A percentile compares a stretch with the other conserved stretches of the same genome.
Evolutionary conservation across 2,888 invertebrate genomes (phyloP).

Genomic region (Endomychus coccineus): DNA sequence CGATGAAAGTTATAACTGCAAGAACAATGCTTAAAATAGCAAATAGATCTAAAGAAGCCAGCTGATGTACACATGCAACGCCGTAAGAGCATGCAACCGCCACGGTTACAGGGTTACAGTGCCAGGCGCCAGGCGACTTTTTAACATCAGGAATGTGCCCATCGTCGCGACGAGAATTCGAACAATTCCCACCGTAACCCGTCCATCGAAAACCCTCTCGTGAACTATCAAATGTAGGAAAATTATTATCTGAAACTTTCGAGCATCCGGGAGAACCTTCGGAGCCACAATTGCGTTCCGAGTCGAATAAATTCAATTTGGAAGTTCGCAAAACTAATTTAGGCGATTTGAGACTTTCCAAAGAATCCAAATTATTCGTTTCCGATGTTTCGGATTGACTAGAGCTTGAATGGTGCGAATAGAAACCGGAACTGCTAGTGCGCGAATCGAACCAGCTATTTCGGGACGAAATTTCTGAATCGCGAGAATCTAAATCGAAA

Average conservation of each 20-base stretch:
- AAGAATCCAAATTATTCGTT: conserved; percentile 20
- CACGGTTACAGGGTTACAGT: conserved; percentile 56
- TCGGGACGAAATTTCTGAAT: conserved; percentile 1
- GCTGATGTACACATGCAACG: conserved; percentile 61
- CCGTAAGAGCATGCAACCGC: conserved; percentile 72
- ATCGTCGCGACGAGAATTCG: conserved; percentile 13
- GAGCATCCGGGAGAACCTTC: too few relatives aligned
- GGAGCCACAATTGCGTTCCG: too few relatives aligned
- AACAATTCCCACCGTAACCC: conserved; percentile 4
- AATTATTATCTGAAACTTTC: conserved; percentile 1
- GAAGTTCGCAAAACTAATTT: conserved; percentile 35
- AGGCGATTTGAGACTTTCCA: conserved; percentile 38
- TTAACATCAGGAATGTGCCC: conserved; percentile 28
- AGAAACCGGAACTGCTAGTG: conserved; percentile 23
- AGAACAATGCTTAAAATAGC: conserved; percentile 67
- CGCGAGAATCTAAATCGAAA: neutral
- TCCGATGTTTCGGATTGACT: conserved; percentile 10
- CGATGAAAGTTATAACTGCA: conserved; percentile 66
- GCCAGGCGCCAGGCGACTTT: conserved; percentile 44
- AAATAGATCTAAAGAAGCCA: conserved; percentile 66
- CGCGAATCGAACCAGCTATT: neutral
- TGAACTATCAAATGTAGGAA: neutral
- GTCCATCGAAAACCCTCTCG: neutral
- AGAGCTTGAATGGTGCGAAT: conserved; percentile 17
- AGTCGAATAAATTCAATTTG: conserved; percentile 5